Conservation (phyloP, 2,113 vertebrate genomes). For the Mesitornis unicolor region DNA sequence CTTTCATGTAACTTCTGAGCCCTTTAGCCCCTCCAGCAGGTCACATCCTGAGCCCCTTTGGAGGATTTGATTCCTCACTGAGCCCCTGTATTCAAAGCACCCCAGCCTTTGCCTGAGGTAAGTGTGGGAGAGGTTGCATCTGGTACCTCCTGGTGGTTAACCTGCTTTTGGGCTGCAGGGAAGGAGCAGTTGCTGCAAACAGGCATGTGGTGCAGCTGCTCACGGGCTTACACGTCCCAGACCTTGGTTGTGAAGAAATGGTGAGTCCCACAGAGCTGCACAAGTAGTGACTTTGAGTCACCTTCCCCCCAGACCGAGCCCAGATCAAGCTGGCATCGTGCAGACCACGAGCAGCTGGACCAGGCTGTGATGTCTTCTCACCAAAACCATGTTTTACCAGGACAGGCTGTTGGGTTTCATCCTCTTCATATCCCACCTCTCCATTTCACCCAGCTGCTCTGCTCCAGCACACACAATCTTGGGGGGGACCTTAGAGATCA, state of each 20-base stretch:
- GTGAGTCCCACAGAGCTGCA: rapidly evolving
- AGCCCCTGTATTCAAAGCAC: neutral
- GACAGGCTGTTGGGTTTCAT: neutral
- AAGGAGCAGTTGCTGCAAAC: neutral
- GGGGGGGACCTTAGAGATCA: no score
- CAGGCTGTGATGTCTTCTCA: neutral
- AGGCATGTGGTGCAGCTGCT: no score
- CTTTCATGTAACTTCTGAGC: neutral
- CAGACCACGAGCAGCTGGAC: rapidly evolving
- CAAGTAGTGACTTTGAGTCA: rapidly evolving
- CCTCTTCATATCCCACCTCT: neutral
- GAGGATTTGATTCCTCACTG: neutral
- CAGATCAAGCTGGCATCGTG: rapidly evolving
- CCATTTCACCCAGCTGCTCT: neutral
- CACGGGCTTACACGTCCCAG: no score
- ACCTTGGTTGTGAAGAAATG: rapidly evolving
- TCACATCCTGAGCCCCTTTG: rapidly evolving
- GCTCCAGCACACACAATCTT: neutral
- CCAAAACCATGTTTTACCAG: rapidly evolving
- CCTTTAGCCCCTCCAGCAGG: neutral
- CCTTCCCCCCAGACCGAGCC: rapidly evolving
- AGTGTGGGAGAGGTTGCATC: no score
- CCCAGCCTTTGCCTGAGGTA: neutral
- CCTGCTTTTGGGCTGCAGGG: neutral
- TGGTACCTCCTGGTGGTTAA: neutral